Evolutionary conservation across 1,140 invertebrate genomes (phyloP).

Genomic region (Zaprionus taronus): DNA sequence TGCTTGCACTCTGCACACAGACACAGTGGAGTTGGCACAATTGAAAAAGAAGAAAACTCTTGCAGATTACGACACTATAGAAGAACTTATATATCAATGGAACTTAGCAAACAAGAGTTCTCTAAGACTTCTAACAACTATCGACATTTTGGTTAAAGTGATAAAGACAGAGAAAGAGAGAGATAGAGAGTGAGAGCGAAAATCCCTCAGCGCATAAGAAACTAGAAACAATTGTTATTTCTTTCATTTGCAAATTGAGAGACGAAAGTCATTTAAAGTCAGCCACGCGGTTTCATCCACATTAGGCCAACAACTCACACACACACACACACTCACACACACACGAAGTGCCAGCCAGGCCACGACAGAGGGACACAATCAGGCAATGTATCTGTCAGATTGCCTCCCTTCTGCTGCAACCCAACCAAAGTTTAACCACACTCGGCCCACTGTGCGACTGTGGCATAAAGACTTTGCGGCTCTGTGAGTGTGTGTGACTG

Average conservation of each 20-base stretch:
- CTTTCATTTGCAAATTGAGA: slow-evolving; percentile 43
- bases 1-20: slow-evolving; percentile 22
- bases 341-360: neutral
- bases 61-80: neutral
- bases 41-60: neutral
- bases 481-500: slow-evolving; percentile 15
- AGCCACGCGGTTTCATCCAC: slow-evolving; percentile 10
- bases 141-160: too few relatives aligned
- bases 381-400: slow-evolving; percentile 5
- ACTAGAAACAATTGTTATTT: slow-evolving; percentile 35
- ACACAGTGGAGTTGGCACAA: slow-evolving; percentile 10
- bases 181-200: neutral
- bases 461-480: slow-evolving; percentile 46
- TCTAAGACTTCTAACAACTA: neutral
- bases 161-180: neutral
- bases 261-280: slow-evolving; percentile 52
- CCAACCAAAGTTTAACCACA: slow-evolving; percentile 21
- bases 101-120: neutral
- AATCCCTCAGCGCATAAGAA: neutral
- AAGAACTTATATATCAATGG: neutral
- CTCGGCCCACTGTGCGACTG: slow-evolving; percentile 16
- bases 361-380: neutral
- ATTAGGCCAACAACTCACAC: slow-evolving; percentile 17
- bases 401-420: neutral
- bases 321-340: slow-evolving; percentile 22